Conservation (phyloP, 2,888 invertebrate species). For the Barypeithes pellucidus region DNA sequence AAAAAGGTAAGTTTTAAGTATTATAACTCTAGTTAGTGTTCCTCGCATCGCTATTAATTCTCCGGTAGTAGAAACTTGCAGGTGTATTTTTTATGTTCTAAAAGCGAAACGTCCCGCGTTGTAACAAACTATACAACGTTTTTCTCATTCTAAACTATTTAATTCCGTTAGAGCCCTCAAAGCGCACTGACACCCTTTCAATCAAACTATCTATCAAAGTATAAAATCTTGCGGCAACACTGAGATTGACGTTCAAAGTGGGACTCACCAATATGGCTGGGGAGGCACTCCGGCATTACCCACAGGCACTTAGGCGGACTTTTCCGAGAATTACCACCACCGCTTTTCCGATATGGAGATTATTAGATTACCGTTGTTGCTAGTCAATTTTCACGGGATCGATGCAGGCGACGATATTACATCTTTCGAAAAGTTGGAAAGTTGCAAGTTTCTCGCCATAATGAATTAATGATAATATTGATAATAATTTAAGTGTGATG, state of each 20-base stretch:
- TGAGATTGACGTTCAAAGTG: slow-evolving; percentile 40
- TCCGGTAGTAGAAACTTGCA: no score
- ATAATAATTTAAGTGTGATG: no score
- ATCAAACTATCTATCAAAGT: slow-evolving; percentile 30
- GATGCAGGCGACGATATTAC: slow-evolving; percentile 9
- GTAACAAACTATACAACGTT: background rate
- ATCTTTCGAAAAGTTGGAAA: background rate
- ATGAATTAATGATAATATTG: no score
- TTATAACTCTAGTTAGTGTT: no score
- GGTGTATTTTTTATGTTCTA: no score
- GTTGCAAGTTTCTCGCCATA: background rate
- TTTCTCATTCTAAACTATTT: slow-evolving; percentile 4
- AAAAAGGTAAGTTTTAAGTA: no score
- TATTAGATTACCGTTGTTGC: slow-evolving; percentile 45
- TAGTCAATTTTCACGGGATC: slow-evolving; percentile 35
- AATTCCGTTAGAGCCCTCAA: slow-evolving; percentile 25
- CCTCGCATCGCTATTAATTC: no score
- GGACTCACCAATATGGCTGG: slow-evolving; percentile 37
- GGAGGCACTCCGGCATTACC: slow-evolving; percentile 46
- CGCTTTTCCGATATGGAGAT: slow-evolving; percentile 48
- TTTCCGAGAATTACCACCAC: slow-evolving; percentile 44
- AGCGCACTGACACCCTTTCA: slow-evolving; percentile 35
- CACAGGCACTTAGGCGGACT: slow-evolving; percentile 48
- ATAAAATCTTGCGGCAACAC: slow-evolving; percentile 40
- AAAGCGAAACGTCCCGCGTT: background rate